Percentiles rank a stretch among this genome's conserved stretches.
These are phyloP conservation scores for Macheiramphus alcinus DNA, from an alignment of 2,113 vertebrate species.

Conservation along the genomic window DNA sequence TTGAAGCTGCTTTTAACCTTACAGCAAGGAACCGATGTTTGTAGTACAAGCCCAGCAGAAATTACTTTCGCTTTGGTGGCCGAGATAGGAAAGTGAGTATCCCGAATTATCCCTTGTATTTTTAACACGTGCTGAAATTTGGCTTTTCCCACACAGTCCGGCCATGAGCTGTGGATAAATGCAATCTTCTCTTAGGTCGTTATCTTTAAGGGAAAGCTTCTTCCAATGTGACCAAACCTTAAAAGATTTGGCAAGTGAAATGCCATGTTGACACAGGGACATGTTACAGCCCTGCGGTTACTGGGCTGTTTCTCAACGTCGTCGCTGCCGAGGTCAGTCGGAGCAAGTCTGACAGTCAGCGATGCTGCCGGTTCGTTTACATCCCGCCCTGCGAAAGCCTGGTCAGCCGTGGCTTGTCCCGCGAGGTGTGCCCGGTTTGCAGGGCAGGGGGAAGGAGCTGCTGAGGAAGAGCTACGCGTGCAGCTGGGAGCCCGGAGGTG, in stretches of 20 bases:
- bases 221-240: background rate
- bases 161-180: background rate
- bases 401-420: too few species aligned
- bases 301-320: background rate
- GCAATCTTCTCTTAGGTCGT: too few species aligned
- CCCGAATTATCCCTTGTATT: background rate
- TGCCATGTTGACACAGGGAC: too few species aligned
- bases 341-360: background rate
- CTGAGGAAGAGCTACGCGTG: rapidly evolving
- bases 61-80: background rate
- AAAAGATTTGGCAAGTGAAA: background rate
- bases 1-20: background rate
- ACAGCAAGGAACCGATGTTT: background rate
- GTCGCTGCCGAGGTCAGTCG: background rate
- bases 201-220: background rate
- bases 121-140: background rate
- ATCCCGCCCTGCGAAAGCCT: background rate
- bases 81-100: background rate
- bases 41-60: background rate
- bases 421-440: background rate
- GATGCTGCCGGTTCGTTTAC: background rate
- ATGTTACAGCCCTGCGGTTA: background rate
- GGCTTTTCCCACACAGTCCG: background rate
- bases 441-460: background rate
- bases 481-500: rapidly evolving